Base-by-base conservation (phyloP, 2,888 invertebrate species). In the Temnothorax unifasciatus region DNA sequence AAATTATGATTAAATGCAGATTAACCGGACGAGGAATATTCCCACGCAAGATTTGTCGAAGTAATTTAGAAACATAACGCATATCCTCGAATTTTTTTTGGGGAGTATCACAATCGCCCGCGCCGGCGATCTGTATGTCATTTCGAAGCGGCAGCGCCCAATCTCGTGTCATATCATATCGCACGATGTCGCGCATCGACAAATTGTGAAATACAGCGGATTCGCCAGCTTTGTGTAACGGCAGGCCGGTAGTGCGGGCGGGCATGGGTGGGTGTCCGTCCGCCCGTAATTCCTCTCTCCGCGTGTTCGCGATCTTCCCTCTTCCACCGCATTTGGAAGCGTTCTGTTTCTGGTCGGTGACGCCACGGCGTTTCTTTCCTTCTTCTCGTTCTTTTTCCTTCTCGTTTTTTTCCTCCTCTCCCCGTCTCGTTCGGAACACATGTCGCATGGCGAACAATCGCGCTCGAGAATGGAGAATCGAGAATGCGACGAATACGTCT, bases 261-360 rank as follows among this genome's bases (percentile, higher is more conserved):
- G 82, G 74, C 86, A 57, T 88, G 89, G 89, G 90, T 90, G 90
- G 90, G 89, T 87, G 90, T 89, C 66, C 71, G 82, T 29, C 63
- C 75, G 84, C n/a, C 47, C 77, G 85, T 82, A 84, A 90, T 88
- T 88, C 86, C 85, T 69, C 82, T 68, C 61, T 82, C 75, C 29
- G 29, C 1, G 66, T 74, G 66, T 63, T 79, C 75, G 54, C 25
- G 64, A 59, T 76, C 79, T 77, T 75, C 61, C 63, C 83, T 57
- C 77, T 69, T 87, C 81, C 83, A 74, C 89, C 88, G 77, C 89
- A 88, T 90, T 90, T 86, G 88, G 88, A 83, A 83, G 76, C 77
- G 85, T 79, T 87, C 86, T 61, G 87, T 86, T 89, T 88, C 89
- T 86, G 85, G 68, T 61, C 82, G 85, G 66, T 90, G 90, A 90